phyloP scores from a whole-genome alignment of 2,888 invertebrate genomes.

The Hetaerina titia region DNA sequence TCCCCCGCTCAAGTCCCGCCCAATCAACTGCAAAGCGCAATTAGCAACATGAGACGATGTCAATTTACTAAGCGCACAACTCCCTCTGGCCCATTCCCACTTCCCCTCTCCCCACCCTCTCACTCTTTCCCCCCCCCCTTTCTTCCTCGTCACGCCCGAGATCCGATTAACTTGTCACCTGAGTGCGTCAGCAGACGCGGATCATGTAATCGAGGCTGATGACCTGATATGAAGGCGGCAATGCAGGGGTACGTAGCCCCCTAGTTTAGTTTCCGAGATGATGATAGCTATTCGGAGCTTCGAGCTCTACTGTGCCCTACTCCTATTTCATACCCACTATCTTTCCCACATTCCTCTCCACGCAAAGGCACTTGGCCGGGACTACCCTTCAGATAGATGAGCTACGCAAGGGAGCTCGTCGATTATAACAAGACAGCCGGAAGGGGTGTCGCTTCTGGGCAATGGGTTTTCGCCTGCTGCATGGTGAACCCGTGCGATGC shows the following conservation, averaged over 20 bases:
- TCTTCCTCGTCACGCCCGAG: not conserved
- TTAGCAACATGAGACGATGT: conserved; percentile 11
- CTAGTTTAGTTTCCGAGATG: not conserved
- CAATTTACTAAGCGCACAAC: not conserved
- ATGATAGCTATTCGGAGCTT: not conserved
- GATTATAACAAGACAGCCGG: not conserved
- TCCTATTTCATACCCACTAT: not conserved
- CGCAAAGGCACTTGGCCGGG: not conserved
- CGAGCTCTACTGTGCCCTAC: not conserved
- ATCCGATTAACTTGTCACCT: conserved; percentile 29
- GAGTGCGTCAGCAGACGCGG: not conserved
- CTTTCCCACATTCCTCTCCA: not conserved
- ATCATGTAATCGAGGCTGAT: not conserved
- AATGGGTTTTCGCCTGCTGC: too few species aligned
- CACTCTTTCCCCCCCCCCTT: not conserved
- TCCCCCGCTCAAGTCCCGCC: not conserved
- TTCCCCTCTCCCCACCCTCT: not conserved
- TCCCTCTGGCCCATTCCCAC: not conserved
- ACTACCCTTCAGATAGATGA: not conserved
- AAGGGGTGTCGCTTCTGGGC: not conserved
- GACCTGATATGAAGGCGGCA: not conserved
- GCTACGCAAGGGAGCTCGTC: not conserved
- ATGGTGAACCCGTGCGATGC: too few species aligned
- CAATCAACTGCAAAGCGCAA: not conserved
- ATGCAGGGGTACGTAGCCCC: not conserved